These are phyloP conservation scores for Recurvirostra avosetta DNA, from an alignment of 2,113 vertebrate genomes.

Conservation along the genomic window DNA sequence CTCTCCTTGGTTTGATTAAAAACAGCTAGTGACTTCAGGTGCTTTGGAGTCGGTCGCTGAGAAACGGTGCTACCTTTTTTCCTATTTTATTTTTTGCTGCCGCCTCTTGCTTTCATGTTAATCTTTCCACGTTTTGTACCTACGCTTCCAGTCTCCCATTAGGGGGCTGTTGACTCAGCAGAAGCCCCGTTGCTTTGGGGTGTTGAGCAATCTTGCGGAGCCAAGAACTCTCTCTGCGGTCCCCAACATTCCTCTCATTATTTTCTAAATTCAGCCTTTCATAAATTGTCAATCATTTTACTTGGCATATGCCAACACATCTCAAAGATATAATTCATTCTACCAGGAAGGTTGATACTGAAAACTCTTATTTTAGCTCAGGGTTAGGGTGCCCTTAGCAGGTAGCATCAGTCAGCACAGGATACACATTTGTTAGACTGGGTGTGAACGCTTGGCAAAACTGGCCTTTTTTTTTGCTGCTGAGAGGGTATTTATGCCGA, in stretches of 20 bases:
- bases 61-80: background rate
- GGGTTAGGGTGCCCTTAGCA: background rate
- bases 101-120: background rate
- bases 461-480: background rate
- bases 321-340: background rate
- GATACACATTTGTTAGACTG: accelerated
- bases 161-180: background rate
- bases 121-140: background rate
- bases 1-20: background rate
- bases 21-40: background rate
- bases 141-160: background rate
- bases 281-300: background rate
- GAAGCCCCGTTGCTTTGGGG: background rate
- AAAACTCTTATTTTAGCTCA: background rate
- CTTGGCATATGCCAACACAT: background rate
- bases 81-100: background rate
- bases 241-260: background rate
- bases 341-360: background rate
- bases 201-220: background rate
- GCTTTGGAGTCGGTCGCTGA: background rate
- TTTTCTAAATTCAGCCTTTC: background rate
- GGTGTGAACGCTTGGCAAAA: background rate
- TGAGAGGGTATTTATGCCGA: background rate
- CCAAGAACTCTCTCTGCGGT: background rate
- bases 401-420: background rate